phyloP scores from a whole-genome alignment of 2,113 vertebrate genomes.

The Bos indicus region DNA sequence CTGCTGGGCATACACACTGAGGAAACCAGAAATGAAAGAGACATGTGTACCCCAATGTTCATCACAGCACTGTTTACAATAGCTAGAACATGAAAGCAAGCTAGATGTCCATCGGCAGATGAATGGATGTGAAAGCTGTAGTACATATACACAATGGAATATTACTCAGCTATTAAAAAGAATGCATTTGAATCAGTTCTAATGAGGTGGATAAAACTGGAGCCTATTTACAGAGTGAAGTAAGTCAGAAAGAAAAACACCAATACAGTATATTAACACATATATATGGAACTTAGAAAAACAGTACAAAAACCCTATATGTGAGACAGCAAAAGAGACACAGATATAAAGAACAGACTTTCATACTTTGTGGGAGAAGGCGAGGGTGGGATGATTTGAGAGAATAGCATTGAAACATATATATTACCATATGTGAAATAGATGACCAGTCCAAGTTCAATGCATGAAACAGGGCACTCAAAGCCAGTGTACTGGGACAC shows the following conservation, averaged over 20 bases:
- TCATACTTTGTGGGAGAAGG: neutral
- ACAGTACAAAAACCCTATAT: neutral
- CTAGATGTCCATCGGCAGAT: neutral
- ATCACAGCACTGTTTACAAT: neutral
- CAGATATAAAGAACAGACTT: neutral
- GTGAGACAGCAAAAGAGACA: neutral
- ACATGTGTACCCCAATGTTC: neutral
- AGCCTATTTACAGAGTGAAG: neutral
- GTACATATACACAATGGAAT: neutral
- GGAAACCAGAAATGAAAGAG: neutral
- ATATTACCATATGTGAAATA: neutral
- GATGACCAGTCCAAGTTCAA: neutral
- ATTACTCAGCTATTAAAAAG: neutral
- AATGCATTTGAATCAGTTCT: neutral
- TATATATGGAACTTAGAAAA: neutral
- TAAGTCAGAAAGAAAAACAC: neutral
- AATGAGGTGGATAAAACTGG: neutral
- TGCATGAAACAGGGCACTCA: neutral
- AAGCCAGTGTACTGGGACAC: neutral
- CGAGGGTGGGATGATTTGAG: neutral
- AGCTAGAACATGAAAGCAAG: neutral
- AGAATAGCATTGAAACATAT: neutral
- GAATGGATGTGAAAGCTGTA: neutral
- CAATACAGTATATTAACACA: neutral
- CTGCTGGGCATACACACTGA: neutral